Evolutionary conservation across 2,113 vertebrate species (phyloP).

Genomic region (Amia ocellicauda): DNA sequence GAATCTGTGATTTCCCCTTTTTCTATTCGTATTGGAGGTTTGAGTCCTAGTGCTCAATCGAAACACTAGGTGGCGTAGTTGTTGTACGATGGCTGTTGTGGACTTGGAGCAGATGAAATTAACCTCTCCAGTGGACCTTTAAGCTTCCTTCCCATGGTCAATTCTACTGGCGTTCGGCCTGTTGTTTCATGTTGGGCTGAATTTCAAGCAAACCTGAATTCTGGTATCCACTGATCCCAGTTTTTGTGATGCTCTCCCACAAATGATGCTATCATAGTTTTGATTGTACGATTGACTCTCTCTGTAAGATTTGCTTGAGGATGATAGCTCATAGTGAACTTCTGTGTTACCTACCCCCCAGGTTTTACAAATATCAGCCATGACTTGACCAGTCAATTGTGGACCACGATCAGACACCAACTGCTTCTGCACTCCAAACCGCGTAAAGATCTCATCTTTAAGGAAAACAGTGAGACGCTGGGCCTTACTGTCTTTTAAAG

Average conservation of each 20-base stretch:
- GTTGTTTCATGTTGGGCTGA: constrained; percentile 10
- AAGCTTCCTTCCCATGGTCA: not conserved
- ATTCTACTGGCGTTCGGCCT: not conserved
- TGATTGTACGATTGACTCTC: constrained; percentile 1
- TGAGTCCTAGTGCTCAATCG: too few species aligned
- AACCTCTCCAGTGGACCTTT: too few species aligned
- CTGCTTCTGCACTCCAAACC: constrained; percentile 6
- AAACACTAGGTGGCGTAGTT: too few species aligned
- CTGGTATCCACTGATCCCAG: too few species aligned
- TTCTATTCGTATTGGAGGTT: too few species aligned
- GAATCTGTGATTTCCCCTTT: too few species aligned
- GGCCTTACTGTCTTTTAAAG: constrained; percentile 13
- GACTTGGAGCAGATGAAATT: too few species aligned
- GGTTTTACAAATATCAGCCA: not conserved
- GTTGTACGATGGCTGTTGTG: too few species aligned
- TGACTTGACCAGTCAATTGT: constrained; percentile 7
- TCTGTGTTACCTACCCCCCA: constrained; percentile 12
- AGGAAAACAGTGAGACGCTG: not conserved
- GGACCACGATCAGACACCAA: constrained; percentile 12
- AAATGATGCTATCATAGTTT: constrained; percentile 20
- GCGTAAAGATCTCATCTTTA: constrained; percentile 8
- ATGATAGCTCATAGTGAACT: constrained; percentile 17
- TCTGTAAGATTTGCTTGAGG: constrained; percentile 21
- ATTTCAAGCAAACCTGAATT: too few species aligned
- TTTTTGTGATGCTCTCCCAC: constrained; percentile 10